These are phyloP conservation scores for Zelostemma sp. DNA, from an alignment of 1,140 invertebrate genomes.

Conservation along the genomic window DNA sequence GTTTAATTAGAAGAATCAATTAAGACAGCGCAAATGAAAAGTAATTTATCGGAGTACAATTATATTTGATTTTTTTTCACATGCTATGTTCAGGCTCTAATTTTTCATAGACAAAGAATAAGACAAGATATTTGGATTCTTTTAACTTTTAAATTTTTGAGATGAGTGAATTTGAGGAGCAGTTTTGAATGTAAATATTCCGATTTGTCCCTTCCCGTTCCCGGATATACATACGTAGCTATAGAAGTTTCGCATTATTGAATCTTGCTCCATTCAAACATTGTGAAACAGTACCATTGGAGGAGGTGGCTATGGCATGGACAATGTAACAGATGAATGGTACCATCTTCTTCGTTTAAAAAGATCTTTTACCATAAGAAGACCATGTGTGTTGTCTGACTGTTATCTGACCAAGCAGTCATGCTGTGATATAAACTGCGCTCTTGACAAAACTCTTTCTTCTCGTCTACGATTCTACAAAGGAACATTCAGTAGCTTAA, in stretches of 20 bases:
- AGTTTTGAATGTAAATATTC: slow-evolving; percentile 15
- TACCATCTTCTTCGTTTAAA: slow-evolving; percentile 16
- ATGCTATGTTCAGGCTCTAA: too few species aligned
- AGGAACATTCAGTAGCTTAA: slow-evolving; percentile 2
- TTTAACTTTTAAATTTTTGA: slow-evolving; percentile 23
- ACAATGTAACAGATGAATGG: slow-evolving; percentile 29
- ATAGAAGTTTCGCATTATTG: slow-evolving; percentile 16
- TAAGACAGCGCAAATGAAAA: too few species aligned
- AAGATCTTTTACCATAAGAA: slow-evolving; percentile 13
- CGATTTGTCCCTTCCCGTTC: slow-evolving; percentile 21
- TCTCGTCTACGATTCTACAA: background rate
- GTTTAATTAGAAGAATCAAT: background rate
- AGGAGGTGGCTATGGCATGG: background rate
- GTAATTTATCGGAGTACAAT: too few species aligned
- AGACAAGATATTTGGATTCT: too few species aligned
- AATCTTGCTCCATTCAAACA: slow-evolving; percentile 31
- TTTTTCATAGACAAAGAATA: too few species aligned
- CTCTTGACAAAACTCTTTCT: slow-evolving; percentile 13
- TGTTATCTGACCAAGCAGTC: slow-evolving; percentile 22
- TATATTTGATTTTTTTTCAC: too few species aligned
- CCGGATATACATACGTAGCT: slow-evolving; percentile 13
- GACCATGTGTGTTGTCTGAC: slow-evolving; percentile 10
- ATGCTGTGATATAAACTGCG: slow-evolving; percentile 13
- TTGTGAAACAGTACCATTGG: slow-evolving; percentile 14
- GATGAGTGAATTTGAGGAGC: slow-evolving; percentile 14